Evolutionary conservation across 2,888 invertebrate genomes (phyloP).

Genomic region (Bruchidius siliquastri): DNA sequence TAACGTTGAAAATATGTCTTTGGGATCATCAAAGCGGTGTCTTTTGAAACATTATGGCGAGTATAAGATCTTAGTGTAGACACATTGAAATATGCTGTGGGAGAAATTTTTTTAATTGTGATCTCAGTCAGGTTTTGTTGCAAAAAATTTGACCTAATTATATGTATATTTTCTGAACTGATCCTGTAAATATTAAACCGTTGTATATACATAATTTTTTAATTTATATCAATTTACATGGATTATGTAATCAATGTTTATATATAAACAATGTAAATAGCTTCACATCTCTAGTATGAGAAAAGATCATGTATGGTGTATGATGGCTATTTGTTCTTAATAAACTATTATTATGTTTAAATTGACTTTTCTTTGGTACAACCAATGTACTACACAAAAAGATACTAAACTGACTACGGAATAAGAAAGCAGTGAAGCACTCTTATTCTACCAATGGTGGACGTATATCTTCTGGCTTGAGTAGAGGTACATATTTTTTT

Average conservation of each 20-base stretch:
- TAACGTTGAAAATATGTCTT: too few relatives aligned
- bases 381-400: neutral
- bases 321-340: conserved; percentile 41
- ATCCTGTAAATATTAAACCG: conserved; percentile 33
- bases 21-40: too few relatives aligned
- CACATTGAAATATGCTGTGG: neutral
- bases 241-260: conserved; percentile 31
- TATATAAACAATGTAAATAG: conserved; percentile 38
- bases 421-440: too few relatives aligned
- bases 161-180: conserved; percentile 27
- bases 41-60: neutral
- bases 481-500: too few relatives aligned
- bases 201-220: conserved; percentile 28
- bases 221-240: conserved; percentile 11
- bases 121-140: conserved; percentile 33
- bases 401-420: too few relatives aligned
- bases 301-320: conserved; percentile 40
- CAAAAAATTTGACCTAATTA: conserved; percentile 25
- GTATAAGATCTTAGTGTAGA: neutral
- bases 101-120: conserved; percentile 29
- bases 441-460: too few relatives aligned
- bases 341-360: conserved; percentile 21
- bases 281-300: conserved; percentile 36
- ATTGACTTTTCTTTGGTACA: neutral
- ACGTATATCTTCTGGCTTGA: too few relatives aligned